Base-by-base conservation (phyloP, 2,797 vertebrate genomes). In the Margarornis squamiger region DNA sequence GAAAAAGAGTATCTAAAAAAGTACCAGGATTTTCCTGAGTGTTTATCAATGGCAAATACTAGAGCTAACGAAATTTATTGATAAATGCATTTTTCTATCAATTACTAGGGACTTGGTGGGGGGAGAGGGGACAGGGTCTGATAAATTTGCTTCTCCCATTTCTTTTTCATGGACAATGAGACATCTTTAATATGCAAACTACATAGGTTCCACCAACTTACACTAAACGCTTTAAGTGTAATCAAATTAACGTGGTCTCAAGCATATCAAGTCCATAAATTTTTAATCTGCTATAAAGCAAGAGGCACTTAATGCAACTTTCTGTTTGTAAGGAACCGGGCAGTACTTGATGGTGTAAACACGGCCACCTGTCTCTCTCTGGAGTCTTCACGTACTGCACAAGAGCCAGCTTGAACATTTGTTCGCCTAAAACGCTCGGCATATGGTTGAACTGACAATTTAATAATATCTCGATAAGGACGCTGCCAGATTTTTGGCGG, bases 381-480 rank as follows among this genome's bases (percentile, higher is more conserved):
- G 1, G 74, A 92, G 66, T 32, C 91, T 92, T 90, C 78, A 72
- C 14, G 41, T 32, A 72, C 29, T 18, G 68, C 5, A 4, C 3
- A 12, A 67, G 67, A 89, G 81, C 85, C 85, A 92, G 81, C 3
- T 46, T 7, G 92, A 95, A 95, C 92, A 96, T 92, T 94, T 96
- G 92, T 92, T 96, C 86, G 14, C 63, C 85, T 94, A 82, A 96
- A 96, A 95, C 11, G 76, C 80, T 93, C 12, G 61, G 80, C 94
- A 97, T 97, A 96, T 97, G 96, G 96, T 84, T 88, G 80, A 92
- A 22, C 82, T 96, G 95, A 95, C 95, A 96, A 96, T 97, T 95
- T 95, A 96, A 97, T 95, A 96, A 95, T 92, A 90, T 93, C 90
- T 82, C 4, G 83, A 94, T 96, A 94, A 92, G 94, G 86, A 92